These are phyloP conservation scores for Cepaea nemoralis DNA, from an alignment of 1,140 invertebrate species.

Conservation along the genomic window DNA sequence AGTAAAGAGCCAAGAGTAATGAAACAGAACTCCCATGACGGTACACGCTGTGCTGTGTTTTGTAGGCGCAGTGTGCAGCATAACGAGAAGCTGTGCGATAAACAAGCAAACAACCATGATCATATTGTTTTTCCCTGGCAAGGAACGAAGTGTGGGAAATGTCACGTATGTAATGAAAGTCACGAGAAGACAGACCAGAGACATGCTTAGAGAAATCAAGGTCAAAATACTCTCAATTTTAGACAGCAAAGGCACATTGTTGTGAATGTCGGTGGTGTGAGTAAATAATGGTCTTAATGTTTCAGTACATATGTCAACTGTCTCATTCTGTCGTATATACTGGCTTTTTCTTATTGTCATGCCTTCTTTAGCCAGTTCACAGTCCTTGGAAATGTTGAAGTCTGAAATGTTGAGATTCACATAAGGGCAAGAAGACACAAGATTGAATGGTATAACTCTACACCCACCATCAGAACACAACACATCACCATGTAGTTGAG, in stretches of 20 bases:
- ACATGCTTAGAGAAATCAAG: conserved; percentile 42
- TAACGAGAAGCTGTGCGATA: conserved; percentile 49
- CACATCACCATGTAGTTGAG: neutral
- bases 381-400: neutral
- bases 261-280: neutral
- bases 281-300: neutral
- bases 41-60: conserved; percentile 59
- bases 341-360: neutral
- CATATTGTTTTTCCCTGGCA: conserved; percentile 59
- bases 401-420: neutral
- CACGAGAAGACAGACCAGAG: conserved; percentile 49
- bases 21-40: conserved; percentile 81
- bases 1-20: conserved; percentile 90
- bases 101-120: conserved; percentile 49
- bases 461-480: neutral
- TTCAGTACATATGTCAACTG: neutral
- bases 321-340: neutral
- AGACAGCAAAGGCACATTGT: neutral
- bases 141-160: conserved; percentile 51
- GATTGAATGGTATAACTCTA: neutral
- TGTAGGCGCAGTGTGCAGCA: neutral
- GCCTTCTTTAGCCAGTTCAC: neutral
- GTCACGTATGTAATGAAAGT: conserved; percentile 52
- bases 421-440: neutral
- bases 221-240: conserved; percentile 30